A percentile compares a stretch with the other conserved stretches of the same genome.
Conservation (phyloP, 1,140 invertebrate species). For the Macrostomum lignano region DNA sequence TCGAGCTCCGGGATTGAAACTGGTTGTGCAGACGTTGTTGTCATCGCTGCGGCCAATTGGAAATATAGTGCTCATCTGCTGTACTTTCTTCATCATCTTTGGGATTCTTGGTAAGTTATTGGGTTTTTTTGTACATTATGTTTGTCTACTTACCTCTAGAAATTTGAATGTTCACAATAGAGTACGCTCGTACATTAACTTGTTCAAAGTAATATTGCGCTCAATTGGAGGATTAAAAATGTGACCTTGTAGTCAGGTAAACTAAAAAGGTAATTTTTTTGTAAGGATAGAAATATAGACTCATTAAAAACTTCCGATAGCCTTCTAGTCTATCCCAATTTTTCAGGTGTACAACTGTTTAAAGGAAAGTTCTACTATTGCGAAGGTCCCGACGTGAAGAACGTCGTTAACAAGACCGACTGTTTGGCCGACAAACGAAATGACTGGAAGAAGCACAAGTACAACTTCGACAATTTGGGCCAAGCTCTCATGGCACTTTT, state of each 20-base stretch:
- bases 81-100: constrained; percentile 98
- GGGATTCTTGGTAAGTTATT: constrained; percentile 64
- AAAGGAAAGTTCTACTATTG: constrained; percentile 54
- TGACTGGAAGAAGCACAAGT: constrained; percentile 80
- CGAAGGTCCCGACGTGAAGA: constrained; percentile 44
- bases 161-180: not conserved
- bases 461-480: constrained; percentile 94
- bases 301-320: constrained; percentile 3
- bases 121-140: constrained; percentile 5
- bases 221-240: too few relatives aligned
- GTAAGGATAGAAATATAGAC: constrained; percentile 4
- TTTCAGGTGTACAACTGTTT: constrained; percentile 43
- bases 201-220: not conserved
- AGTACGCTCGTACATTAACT: constrained; percentile 1
- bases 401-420: constrained; percentile 56
- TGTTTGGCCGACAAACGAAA: constrained; percentile 40
- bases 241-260: too few relatives aligned
- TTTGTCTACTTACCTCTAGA: constrained; percentile 8
- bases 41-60: constrained; percentile 89
- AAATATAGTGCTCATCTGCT: constrained; percentile 96
- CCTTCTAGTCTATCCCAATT: too few relatives aligned
- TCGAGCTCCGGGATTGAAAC: constrained; percentile 79
- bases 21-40: constrained; percentile 89
- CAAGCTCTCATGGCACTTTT: constrained; percentile 78
- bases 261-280: too few relatives aligned